Base-by-base conservation (phyloP, 2,797 vertebrate species). In the Valencia hispanica region DNA sequence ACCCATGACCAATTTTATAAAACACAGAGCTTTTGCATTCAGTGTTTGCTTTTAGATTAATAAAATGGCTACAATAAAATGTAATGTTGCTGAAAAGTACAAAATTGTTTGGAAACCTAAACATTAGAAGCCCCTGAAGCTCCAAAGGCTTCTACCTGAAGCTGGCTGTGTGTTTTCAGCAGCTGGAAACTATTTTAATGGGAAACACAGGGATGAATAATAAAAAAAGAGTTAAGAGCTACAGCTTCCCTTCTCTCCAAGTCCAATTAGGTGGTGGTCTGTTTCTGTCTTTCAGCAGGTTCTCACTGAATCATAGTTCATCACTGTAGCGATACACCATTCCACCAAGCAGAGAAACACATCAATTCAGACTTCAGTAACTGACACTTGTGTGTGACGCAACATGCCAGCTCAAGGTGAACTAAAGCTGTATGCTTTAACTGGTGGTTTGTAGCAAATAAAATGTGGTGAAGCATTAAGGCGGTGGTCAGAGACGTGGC, bases 161-260 rank as follows among this genome's bases (percentile, higher is more conserved):
- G 82, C 79, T 84, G 83, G 69, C 89, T 91, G 84, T 85, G 91
- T 78, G 32, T 87, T 84, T 82, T 90, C 85, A 89, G 84, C 84
- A 83, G 70, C 86, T 93, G 92, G 93, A 94, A 94, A 94, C 86
- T 92, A 94, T 94, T 93, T 94, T 93, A 94, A 94, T 93, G 91
- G 76, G 78, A 94, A 95, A 91, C 87, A 86, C 93, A 95, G 91
- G 66, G 86, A 84, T 80, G 85, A 77, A 83, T 88, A 84, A 81
- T 79, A 80, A 84, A 85, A 85, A 86, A 82, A 75, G 36, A 82
- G 71, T 74, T 70, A 78, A 86, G 86, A 89, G 87, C 85, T 85
- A 79, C 82, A 92, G 84, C 61, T 69, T 75, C 78, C 48, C 43
- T 80, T 66, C 87, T 85, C 84, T 93, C 86, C 80, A 87, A 88